A percentile compares a stretch with the other conserved stretches of the same genome.
Evolutionary conservation across 2,888 invertebrate species (phyloP).

Genomic region (Seladonia tumulorum): DNA sequence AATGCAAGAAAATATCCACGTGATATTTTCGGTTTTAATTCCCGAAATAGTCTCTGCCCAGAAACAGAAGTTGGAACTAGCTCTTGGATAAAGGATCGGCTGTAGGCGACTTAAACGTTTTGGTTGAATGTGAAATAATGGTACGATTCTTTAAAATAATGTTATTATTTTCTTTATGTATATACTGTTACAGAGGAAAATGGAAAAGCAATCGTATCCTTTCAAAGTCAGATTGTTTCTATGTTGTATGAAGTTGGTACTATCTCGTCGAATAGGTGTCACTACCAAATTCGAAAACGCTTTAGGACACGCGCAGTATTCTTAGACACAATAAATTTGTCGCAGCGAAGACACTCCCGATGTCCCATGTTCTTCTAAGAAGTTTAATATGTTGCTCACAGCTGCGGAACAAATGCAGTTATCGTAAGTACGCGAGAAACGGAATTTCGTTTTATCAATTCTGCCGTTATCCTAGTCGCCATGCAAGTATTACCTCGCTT

Average conservation of each 20-base stretch:
- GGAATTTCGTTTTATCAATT: neutral
- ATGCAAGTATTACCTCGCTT: conserved; percentile 66
- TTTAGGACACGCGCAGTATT: neutral
- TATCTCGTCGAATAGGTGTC: neutral
- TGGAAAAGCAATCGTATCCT: neutral
- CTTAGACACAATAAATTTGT: conserved; percentile 58
- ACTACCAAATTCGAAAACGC: conserved; percentile 35
- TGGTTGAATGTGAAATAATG: neutral
- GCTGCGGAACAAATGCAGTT: conserved; percentile 53
- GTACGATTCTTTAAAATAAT: neutral
- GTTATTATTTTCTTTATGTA: neutral
- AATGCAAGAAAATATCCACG: neutral
- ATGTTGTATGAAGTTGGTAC: conserved; percentile 33
- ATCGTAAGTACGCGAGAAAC: neutral
- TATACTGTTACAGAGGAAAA: neutral
- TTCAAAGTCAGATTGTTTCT: conserved; percentile 21
- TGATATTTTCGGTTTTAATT: neutral
- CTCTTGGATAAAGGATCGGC: neutral
- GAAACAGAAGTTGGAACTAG: neutral
- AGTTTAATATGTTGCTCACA: conserved; percentile 58
- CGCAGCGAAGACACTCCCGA: conserved; percentile 49
- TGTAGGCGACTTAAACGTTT: neutral
- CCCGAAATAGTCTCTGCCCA: neutral
- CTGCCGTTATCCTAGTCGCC: neutral
- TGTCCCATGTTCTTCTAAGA: conserved; percentile 62